Evolutionary conservation across 2,113 vertebrate species (phyloP).

Genomic region (Hemiprocne comata): DNA sequence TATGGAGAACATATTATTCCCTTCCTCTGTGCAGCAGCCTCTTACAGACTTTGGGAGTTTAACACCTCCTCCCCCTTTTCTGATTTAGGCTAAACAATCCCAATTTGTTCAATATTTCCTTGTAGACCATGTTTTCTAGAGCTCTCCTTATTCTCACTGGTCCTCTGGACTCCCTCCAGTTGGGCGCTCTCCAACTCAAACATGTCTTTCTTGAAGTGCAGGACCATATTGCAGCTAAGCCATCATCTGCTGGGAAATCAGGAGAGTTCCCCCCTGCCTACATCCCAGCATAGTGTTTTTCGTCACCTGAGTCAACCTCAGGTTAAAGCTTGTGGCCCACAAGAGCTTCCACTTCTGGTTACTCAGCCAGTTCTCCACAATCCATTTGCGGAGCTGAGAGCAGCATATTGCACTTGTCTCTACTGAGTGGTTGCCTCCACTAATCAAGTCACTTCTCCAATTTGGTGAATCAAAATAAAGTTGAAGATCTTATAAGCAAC

Average conservation of each 20-base stretch:
- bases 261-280: neutral
- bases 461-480: neutral
- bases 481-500: neutral
- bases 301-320: slow-evolving; percentile 50
- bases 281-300: neutral
- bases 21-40: slow-evolving; percentile 19
- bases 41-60: slow-evolving; percentile 27
- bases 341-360: neutral
- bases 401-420: slow-evolving; percentile 27
- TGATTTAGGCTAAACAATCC: slow-evolving; percentile 40
- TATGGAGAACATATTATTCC: slow-evolving; percentile 65
- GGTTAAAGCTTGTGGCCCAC: neutral
- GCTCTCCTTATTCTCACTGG: slow-evolving; percentile 6
- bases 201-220: slow-evolving; percentile 28
- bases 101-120: slow-evolving; percentile 44
- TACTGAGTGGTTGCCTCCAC: neutral
- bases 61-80: slow-evolving; percentile 28
- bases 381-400: neutral
- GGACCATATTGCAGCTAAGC: slow-evolving; percentile 52
- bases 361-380: neutral
- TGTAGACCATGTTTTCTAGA: slow-evolving; percentile 43
- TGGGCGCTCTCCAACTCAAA: slow-evolving; percentile 50
- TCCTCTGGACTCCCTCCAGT: slow-evolving; percentile 55
- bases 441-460: slow-evolving; percentile 7
- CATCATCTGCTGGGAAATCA: slow-evolving; percentile 54